These are phyloP conservation scores for Spisula subtruncata DNA, from an alignment of 2,888 invertebrate genomes.

Conservation along the genomic window DNA sequence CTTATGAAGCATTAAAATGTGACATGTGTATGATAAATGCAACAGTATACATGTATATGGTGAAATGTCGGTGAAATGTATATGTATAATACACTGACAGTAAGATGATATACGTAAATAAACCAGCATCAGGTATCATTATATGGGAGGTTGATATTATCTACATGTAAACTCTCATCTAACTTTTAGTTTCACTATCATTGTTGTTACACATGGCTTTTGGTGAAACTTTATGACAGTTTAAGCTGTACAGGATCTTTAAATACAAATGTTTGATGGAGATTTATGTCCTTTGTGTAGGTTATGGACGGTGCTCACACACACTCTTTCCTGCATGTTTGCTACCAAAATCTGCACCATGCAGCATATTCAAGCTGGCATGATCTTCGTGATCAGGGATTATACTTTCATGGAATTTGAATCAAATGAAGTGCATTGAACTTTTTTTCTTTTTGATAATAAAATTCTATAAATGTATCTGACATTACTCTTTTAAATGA, in stretches of 20 bases:
- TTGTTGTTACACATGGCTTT: slow-evolving; percentile 26
- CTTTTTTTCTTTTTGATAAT: no score
- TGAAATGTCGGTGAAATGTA: not conserved
- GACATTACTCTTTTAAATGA: no score
- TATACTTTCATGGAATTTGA: not conserved
- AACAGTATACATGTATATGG: not conserved
- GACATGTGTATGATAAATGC: not conserved
- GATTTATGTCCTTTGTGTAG: not conserved
- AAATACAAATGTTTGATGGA: not conserved
- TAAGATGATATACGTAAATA: not conserved
- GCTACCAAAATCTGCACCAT: not conserved
- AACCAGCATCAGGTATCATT: slow-evolving; percentile 14
- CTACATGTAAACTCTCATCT: slow-evolving; percentile 31
- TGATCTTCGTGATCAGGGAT: not conserved
- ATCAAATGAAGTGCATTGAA: not conserved
- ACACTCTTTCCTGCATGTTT: not conserved
- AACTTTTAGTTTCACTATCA: slow-evolving; percentile 53
- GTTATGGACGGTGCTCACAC: no score
- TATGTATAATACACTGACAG: not conserved
- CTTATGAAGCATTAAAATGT: not conserved
- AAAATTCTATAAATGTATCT: no score
- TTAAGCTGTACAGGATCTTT: not conserved
- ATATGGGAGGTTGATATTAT: slow-evolving; percentile 16
- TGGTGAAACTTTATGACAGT: slow-evolving; percentile 12
- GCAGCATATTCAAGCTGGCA: not conserved